phyloP scores from a whole-genome alignment of 2,113 vertebrate genomes.

The Calonectris borealis region DNA sequence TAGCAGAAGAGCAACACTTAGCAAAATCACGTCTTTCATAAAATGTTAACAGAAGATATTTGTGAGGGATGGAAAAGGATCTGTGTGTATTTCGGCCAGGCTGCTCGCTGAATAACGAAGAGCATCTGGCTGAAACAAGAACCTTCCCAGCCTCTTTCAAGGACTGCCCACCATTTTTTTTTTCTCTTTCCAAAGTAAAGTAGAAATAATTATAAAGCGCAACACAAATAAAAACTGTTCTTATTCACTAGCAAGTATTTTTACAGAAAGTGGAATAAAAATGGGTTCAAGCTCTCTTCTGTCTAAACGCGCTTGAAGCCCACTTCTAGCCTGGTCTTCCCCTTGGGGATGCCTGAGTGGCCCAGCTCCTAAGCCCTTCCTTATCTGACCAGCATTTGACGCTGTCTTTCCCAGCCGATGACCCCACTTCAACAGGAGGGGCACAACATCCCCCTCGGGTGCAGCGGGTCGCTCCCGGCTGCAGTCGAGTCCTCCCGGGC shows the following conservation, averaged over 20 bases:
- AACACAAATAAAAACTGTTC: not conserved
- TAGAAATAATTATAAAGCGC: not conserved
- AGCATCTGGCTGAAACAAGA: not conserved
- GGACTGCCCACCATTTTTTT: not conserved
- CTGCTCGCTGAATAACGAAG: not conserved
- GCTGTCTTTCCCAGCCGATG: not conserved
- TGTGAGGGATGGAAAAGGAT: not conserved
- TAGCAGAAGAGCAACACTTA: not conserved
- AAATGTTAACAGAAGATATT: not conserved
- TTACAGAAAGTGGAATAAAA: not conserved
- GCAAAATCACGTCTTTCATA: not conserved
- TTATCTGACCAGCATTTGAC: not conserved
- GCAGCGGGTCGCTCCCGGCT: accelerated
- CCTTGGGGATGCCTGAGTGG: not conserved
- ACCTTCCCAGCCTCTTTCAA: not conserved
- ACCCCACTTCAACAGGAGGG: not conserved
- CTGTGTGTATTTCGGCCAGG: not conserved
- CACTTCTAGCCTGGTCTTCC: not conserved
- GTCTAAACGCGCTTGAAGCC: not conserved
- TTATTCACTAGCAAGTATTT: not conserved
- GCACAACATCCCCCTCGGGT: not conserved
- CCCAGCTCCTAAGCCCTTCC: not conserved
- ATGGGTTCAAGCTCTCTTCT: not conserved
- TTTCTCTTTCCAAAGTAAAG: not conserved
- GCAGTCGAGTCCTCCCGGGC: accelerated